A percentile compares a stretch with the other conserved stretches of the same genome.
Evolutionary conservation across 2,113 vertebrate species (phyloP).

Genomic region (Psettodes erumei): DNA sequence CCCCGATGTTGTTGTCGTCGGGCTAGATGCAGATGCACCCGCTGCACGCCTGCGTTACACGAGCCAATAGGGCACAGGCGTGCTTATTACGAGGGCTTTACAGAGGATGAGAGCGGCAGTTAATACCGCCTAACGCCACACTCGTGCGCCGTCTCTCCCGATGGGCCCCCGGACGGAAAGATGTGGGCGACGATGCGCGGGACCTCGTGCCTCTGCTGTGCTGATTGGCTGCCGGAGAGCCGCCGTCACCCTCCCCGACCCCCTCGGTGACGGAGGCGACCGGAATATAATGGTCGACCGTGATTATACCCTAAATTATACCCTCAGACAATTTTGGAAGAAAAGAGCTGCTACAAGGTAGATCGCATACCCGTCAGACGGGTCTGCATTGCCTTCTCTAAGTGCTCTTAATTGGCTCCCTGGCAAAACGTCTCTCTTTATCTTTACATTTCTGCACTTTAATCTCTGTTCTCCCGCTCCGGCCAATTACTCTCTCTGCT

Average conservation of each 20-base stretch:
- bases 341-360: not conserved
- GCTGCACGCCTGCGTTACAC: slow-evolving; percentile 64
- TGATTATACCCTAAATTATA: too few species aligned
- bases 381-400: slow-evolving; percentile 33
- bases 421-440: slow-evolving; percentile 44
- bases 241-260: slow-evolving; percentile 45
- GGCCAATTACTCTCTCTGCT: slow-evolving; percentile 57
- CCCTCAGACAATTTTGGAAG: slow-evolving; percentile 22
- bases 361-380: too few species aligned
- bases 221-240: slow-evolving; percentile 67
- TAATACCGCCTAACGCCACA: slow-evolving; percentile 53
- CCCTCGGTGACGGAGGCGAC: slow-evolving; percentile 40
- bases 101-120: slow-evolving; percentile 58
- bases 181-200: slow-evolving; percentile 58
- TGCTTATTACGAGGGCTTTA: slow-evolving; percentile 65
- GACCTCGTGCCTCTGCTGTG: slow-evolving; percentile 26
- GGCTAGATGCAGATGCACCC: slow-evolving; percentile 66
- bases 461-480: slow-evolving; percentile 28
- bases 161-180: slow-evolving; percentile 33
- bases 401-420: slow-evolving; percentile 51
- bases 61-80: slow-evolving; percentile 71
- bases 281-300: too few species aligned
- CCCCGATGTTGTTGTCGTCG: slow-evolving; percentile 38
- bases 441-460: slow-evolving; percentile 41
- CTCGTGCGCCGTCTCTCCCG: slow-evolving; percentile 48